A percentile compares a stretch with the other conserved stretches of the same genome.
Evolutionary conservation across 2,113 vertebrate genomes (phyloP).

Genomic region (Cochlearius cochlearius): DNA sequence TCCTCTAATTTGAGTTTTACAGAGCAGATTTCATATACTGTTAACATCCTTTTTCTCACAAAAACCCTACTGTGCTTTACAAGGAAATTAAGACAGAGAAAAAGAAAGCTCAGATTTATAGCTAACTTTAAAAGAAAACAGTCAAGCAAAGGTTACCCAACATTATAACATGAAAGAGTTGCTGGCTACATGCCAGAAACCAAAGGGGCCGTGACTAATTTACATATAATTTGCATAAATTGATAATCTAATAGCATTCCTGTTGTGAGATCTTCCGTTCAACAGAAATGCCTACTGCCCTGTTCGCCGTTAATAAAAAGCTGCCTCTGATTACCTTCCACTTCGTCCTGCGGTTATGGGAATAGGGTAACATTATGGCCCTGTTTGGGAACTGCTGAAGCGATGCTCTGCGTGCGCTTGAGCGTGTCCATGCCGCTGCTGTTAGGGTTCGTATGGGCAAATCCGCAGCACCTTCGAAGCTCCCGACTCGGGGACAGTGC

Average conservation of each 20-base stretch:
- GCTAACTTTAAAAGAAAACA: conserved; percentile 17
- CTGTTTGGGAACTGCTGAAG: not conserved
- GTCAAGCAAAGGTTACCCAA: not conserved
- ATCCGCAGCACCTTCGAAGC: rapidly evolving
- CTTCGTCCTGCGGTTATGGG: not conserved
- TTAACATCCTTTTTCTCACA: not conserved
- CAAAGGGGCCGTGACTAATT: not conserved
- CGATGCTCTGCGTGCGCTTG: rapidly evolving
- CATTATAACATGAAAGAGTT: not conserved
- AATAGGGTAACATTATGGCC: not conserved
- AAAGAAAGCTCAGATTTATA: conserved; percentile 8
- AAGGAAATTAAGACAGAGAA: not conserved
- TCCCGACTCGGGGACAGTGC: rapidly evolving
- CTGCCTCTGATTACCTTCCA: not conserved
- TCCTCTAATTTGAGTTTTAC: not conserved
- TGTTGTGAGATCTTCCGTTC: not conserved
- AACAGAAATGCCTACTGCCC: not conserved
- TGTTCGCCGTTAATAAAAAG: not conserved
- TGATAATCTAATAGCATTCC: not conserved
- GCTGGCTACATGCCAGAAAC: conserved; percentile 8
- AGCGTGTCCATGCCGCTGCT: not conserved
- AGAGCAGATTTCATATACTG: not conserved
- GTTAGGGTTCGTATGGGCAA: not conserved
- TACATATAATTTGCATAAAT: conserved; percentile 35
- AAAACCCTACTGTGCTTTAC: not conserved